These are phyloP conservation scores for Microctonus brassicae DNA, from an alignment of 2,888 invertebrate genomes.

Conservation along the genomic window DNA sequence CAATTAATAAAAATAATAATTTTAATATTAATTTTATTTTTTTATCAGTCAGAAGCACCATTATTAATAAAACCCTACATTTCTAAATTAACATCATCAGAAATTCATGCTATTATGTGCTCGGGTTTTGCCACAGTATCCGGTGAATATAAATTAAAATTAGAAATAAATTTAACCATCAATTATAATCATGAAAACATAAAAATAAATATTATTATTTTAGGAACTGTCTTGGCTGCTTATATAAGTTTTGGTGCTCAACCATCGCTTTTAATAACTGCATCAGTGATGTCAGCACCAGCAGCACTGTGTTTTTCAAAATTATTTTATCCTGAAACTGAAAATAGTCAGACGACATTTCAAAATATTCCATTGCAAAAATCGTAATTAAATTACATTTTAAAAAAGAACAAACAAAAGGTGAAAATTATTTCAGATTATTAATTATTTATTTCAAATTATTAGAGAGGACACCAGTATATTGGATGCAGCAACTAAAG, in stretches of 20 bases:
- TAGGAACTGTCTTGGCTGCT: conserved; percentile 89
- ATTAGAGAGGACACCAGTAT: conserved; percentile 84
- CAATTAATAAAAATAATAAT: background rate
- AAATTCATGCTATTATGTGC: conserved; percentile 93
- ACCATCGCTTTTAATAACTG: conserved; percentile 89
- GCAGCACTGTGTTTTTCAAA: conserved; percentile 92
- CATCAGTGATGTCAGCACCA: conserved; percentile 97
- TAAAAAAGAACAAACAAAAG: background rate
- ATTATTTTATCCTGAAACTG: conserved; percentile 92
- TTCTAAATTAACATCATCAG: conserved; percentile 86
- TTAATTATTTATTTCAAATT: conserved; percentile 37
- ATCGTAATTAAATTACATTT: conserved; percentile 72
- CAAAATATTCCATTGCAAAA: conserved; percentile 81
- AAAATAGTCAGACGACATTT: conserved; percentile 81
- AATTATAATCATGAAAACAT: too few relatives aligned
- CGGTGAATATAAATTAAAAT: too few relatives aligned
- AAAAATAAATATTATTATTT: too few relatives aligned
- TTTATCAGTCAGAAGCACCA: conserved; percentile 87
- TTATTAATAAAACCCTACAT: conserved; percentile 91
- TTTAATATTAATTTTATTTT: conserved; percentile 35
- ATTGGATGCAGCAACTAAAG: conserved; percentile 92
- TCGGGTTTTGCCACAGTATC: conserved; percentile 97
- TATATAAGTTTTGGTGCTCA: conserved; percentile 92
- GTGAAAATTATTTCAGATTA: background rate
- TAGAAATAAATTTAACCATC: conserved; percentile 12